These are phyloP conservation scores for Callorhinus ursinus DNA, from an alignment of 2,113 vertebrate genomes.

Conservation along the genomic window DNA sequence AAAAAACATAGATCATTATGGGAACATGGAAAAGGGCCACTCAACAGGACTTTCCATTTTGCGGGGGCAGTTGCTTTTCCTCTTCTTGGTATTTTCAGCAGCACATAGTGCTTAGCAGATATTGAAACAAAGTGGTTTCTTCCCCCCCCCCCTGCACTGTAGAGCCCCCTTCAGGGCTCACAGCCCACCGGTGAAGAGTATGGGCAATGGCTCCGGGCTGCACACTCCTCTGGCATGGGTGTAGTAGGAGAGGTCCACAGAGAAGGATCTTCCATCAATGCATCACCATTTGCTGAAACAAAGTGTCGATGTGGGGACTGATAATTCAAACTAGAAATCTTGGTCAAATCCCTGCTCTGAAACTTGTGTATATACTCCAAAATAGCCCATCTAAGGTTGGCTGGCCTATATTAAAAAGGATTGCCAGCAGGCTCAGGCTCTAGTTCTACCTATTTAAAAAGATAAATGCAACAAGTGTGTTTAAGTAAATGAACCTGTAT, in stretches of 20 bases:
- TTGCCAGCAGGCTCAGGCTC: neutral
- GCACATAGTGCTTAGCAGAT: neutral
- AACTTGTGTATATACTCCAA: neutral
- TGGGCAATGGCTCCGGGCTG: constrained; percentile 14
- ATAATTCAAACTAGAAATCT: neutral
- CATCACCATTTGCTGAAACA: neutral
- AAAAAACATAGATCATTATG: neutral
- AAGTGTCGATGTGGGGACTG: neutral
- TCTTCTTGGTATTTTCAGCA: neutral
- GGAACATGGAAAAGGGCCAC: neutral
- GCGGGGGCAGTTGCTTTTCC: neutral
- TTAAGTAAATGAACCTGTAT: neutral
- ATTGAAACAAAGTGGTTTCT: neutral
- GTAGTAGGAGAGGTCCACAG: constrained; percentile 26
- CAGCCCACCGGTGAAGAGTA: neutral
- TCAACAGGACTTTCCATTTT: neutral
- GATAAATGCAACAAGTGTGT: neutral
- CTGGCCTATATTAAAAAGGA: neutral
- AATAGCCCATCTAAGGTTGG: neutral
- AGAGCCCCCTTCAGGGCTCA: constrained; percentile 26
- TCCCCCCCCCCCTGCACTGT: neutral
- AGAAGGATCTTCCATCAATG: constrained; percentile 38
- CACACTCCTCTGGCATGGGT: constrained; percentile 18
- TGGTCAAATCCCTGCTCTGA: neutral
- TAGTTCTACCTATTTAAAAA: neutral